Conservation (phyloP, 2,797 vertebrate species). For the Hipposideros larvatus region DNA sequence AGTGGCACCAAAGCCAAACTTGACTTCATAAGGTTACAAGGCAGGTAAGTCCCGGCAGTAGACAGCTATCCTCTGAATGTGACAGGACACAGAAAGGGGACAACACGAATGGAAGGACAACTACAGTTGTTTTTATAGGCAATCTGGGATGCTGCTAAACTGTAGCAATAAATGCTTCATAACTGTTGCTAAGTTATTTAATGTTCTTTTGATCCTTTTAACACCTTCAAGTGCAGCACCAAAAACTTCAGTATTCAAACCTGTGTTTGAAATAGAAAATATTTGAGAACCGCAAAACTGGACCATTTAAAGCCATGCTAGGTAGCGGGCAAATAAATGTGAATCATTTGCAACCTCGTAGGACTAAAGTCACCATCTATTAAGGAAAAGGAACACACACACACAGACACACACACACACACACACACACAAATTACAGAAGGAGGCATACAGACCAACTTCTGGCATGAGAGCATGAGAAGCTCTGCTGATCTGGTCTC, state of each 20-base stretch:
- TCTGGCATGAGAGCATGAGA: not conserved
- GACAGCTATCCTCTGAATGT: not conserved
- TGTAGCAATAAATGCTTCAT: not conserved
- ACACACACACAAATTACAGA: not conserved
- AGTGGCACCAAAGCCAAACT: not conserved
- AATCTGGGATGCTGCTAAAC: not conserved
- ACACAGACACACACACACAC: not conserved
- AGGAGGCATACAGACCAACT: not conserved
- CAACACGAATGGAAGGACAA: not conserved
- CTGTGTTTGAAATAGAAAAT: constrained; percentile 36
- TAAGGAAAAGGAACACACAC: not conserved
- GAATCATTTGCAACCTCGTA: not conserved
- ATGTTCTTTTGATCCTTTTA: not conserved
- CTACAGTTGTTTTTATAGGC: not conserved
- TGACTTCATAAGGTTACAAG: not conserved
- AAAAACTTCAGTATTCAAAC: constrained; percentile 35
- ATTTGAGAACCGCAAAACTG: not conserved
- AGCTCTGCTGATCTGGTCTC: not conserved
- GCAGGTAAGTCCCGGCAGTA: not conserved
- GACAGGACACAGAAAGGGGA: not conserved
- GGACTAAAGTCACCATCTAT: not conserved
- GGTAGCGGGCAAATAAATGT: not conserved
- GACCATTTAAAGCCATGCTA: not conserved
- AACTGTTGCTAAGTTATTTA: not conserved
- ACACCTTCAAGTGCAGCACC: not conserved